A percentile compares a stretch with the other conserved stretches of the same genome.
These are phyloP conservation scores for Cyclopterus lumpus DNA, from an alignment of 2,797 vertebrate genomes.

Conservation along the genomic window DNA sequence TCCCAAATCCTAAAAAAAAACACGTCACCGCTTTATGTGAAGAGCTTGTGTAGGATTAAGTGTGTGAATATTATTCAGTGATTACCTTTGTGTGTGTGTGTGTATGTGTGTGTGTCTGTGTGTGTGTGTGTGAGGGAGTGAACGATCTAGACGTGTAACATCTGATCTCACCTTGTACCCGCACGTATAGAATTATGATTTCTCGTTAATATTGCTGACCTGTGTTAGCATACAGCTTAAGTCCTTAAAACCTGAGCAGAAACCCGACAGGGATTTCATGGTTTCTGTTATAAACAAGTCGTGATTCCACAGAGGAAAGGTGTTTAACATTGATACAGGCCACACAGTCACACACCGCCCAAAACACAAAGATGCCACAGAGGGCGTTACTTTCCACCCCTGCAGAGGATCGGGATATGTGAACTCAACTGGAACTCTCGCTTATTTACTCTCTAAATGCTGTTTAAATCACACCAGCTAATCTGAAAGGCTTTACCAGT, in stretches of 20 bases:
- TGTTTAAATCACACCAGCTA: conserved; percentile 71
- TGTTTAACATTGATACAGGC: conserved; percentile 21
- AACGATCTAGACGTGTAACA: conserved; percentile 37
- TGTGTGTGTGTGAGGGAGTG: conserved; percentile 4
- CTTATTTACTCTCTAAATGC: conserved; percentile 74
- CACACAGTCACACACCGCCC: conserved; percentile 8
- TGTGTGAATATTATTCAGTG: conserved; percentile 24
- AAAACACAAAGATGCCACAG: conserved; percentile 20
- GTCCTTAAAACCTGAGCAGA: conserved; percentile 23
- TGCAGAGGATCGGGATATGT: conserved; percentile 32
- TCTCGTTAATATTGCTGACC: neutral
- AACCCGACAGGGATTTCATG: conserved; percentile 17
- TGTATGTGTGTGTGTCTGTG: conserved; percentile 24
- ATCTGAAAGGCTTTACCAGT: conserved; percentile 70
- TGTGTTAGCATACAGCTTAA: neutral
- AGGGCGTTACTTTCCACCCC: conserved; percentile 32
- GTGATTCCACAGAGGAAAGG: conserved; percentile 10
- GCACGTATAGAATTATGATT: neutral
- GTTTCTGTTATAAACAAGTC: conserved; percentile 13
- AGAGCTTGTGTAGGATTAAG: conserved; percentile 36
- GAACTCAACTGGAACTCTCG: conserved; percentile 68
- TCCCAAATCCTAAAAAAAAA: conserved; percentile 1
- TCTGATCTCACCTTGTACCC: neutral
- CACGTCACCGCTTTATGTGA: conserved; percentile 24
- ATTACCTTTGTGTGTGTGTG: conserved; percentile 6